Evolutionary conservation across 2,113 vertebrate genomes (phyloP).

Genomic region (Mobula hypostoma): DNA sequence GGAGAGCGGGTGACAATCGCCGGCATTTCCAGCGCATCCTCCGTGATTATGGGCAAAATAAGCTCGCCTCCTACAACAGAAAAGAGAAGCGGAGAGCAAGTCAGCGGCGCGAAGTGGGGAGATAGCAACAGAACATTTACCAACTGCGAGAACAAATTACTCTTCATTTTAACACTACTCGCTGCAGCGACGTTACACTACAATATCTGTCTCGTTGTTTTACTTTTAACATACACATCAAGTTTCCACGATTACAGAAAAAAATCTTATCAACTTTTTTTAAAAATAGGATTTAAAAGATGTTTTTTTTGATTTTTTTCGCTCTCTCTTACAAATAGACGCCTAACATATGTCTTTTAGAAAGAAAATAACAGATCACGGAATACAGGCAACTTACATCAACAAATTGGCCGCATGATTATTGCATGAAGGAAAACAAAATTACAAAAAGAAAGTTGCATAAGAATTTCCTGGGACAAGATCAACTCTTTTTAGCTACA

Average conservation of each 20-base stretch:
- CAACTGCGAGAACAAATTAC: slow-evolving; percentile 39
- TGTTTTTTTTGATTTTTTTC: slow-evolving; percentile 47
- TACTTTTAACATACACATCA: slow-evolving; percentile 43
- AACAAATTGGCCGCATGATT: slow-evolving; percentile 97
- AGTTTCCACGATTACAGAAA: slow-evolving; percentile 47
- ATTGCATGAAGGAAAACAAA: slow-evolving; percentile 91
- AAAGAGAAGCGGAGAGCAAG: slow-evolving; percentile 49
- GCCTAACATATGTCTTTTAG: slow-evolving; percentile 47
- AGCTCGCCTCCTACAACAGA: slow-evolving; percentile 85
- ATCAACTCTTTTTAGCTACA: slow-evolving; percentile 52
- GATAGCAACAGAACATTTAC: not conserved
- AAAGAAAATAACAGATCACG: slow-evolving; percentile 88
- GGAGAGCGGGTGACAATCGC: slow-evolving; percentile 84
- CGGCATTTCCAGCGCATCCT: slow-evolving; percentile 88
- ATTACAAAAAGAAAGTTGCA: slow-evolving; percentile 94
- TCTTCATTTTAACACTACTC: not conserved
- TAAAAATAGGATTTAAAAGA: not conserved
- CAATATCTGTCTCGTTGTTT: not conserved
- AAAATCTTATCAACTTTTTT: slow-evolving; percentile 46
- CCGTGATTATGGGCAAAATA: slow-evolving; percentile 90
- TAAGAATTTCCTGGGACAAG: slow-evolving; percentile 82
- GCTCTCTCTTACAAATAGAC: slow-evolving; percentile 38
- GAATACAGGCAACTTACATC: slow-evolving; percentile 90
- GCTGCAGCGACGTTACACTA: not conserved
- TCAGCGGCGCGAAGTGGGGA: not conserved